phyloP scores from a whole-genome alignment of 2,888 invertebrate genomes.

The Rhamphomyia laevipes region DNA sequence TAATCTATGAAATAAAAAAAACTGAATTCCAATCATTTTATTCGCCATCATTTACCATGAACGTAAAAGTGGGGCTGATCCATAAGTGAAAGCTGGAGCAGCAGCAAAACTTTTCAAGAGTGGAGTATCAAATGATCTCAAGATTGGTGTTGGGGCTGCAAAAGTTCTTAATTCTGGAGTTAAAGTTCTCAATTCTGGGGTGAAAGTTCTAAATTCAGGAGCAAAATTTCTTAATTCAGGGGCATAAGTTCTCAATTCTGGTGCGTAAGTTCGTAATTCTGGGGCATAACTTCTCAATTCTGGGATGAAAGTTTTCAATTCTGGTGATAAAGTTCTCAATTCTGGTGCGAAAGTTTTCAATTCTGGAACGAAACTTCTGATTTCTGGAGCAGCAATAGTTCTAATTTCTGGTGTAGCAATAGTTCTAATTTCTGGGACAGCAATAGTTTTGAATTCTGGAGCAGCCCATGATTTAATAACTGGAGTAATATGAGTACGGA shows the following conservation, averaged over 20 bases:
- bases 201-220: not conserved
- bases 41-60: no score
- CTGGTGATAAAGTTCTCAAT: constrained; percentile 21
- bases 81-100: no score
- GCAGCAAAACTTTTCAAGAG: not conserved
- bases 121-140: no score
- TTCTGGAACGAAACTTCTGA: not conserved
- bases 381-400: not conserved
- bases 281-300: not conserved
- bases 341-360: constrained; percentile 12
- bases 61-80: no score
- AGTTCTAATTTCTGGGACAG: constrained; percentile 24
- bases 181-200: not conserved
- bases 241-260: constrained; percentile 6
- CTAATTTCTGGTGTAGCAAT: constrained; percentile 10
- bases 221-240: constrained; percentile 23
- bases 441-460: constrained; percentile 21
- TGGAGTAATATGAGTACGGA: constrained; percentile 16
- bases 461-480: constrained; percentile 2
- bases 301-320: not conserved
- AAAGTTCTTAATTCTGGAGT: not conserved
- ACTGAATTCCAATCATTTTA: no score
- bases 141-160: not conserved
- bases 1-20: no score
- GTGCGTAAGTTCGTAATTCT: not conserved